phyloP scores from a whole-genome alignment of 2,113 vertebrate species.

The Aphelocoma coerulescens region DNA sequence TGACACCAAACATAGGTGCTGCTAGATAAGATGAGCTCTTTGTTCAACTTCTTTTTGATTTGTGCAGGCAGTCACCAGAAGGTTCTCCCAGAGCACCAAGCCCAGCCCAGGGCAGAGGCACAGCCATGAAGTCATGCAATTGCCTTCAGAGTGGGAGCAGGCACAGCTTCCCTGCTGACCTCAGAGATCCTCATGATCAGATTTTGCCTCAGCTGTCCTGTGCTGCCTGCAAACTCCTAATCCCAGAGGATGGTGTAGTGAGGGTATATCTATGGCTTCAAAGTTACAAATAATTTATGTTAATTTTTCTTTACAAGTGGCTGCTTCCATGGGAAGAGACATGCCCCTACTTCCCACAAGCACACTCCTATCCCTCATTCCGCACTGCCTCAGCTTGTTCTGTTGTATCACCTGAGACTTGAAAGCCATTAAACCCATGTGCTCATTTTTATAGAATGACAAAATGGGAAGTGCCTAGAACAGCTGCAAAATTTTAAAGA shows the following conservation, averaged over 20 bases:
- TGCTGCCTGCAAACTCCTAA: neutral
- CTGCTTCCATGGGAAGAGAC: neutral
- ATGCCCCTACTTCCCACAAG: neutral
- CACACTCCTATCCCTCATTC: neutral
- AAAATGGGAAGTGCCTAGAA: neutral
- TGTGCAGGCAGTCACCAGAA: neutral
- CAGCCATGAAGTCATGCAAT: neutral
- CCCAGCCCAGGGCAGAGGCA: neutral
- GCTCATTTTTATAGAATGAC: neutral
- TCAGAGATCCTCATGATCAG: neutral
- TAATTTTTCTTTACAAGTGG: neutral
- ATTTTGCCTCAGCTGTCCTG: neutral
- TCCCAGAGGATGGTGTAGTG: neutral
- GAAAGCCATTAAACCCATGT: neutral
- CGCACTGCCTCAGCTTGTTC: neutral
- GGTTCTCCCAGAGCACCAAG: neutral
- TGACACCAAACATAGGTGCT: neutral
- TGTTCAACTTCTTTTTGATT: neutral
- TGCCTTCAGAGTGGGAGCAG: neutral
- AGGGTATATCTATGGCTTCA: slow-evolving; percentile 2
- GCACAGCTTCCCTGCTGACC: neutral
- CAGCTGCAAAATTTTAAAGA: neutral
- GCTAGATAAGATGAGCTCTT: neutral
- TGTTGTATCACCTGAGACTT: neutral
- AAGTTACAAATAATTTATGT: slow-evolving; percentile 31